Evolutionary conservation across 2,113 vertebrate species (phyloP).

Genomic region (Genyomyrus donnyi): DNA sequence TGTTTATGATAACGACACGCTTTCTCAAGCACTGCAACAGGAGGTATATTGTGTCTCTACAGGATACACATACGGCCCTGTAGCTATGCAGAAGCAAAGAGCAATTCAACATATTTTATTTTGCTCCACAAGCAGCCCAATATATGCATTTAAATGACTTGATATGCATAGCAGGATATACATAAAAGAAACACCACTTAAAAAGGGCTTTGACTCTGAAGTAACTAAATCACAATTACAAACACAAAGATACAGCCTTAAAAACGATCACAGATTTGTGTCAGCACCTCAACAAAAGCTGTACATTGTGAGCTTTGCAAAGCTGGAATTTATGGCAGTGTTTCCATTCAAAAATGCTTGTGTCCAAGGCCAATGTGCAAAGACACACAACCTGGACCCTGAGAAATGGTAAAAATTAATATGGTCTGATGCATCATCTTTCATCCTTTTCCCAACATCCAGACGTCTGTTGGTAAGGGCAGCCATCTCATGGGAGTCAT

Average conservation of each 20-base stretch:
- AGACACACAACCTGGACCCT: neutral
- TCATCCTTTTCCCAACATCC: neutral
- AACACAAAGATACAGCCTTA: neutral
- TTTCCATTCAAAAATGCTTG: neutral
- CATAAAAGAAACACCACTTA: neutral
- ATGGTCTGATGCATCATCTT: neutral
- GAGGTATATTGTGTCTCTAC: neutral
- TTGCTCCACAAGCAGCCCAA: neutral
- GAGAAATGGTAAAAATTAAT: neutral
- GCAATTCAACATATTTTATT: neutral
- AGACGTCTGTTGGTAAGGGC: neutral
- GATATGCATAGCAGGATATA: neutral
- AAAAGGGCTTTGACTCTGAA: neutral
- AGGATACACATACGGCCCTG: neutral
- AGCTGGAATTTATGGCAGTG: neutral
- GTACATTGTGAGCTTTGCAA: neutral
- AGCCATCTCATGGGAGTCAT: neutral
- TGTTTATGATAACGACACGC: neutral
- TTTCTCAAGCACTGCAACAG: neutral
- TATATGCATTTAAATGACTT: neutral
- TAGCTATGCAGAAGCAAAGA: neutral
- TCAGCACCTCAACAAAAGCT: neutral
- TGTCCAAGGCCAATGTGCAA: neutral
- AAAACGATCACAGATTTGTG: neutral
- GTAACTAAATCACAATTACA: neutral